phyloP scores from a whole-genome alignment of 2,113 vertebrate species.

The Pseudorectes ferrugineus region DNA sequence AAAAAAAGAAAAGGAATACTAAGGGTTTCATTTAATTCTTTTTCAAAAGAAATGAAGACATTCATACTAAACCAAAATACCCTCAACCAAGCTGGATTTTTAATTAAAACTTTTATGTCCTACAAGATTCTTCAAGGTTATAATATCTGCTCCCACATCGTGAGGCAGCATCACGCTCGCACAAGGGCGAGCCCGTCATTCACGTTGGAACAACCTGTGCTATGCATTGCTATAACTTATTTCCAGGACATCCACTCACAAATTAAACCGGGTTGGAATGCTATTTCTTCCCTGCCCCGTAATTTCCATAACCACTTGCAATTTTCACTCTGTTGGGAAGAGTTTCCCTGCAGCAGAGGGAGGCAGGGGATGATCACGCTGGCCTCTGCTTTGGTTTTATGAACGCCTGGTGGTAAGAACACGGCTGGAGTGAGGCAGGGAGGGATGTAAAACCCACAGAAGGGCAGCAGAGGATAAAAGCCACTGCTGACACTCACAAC shows the following conservation, averaged over 20 bases:
- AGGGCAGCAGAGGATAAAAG: neutral
- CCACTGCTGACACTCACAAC: neutral
- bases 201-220: neutral
- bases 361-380: fast-evolving
- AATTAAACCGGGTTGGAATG: conserved; percentile 11
- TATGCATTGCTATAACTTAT: neutral
- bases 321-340: neutral
- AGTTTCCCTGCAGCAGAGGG: neutral
- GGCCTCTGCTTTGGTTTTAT: neutral
- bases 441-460: neutral
- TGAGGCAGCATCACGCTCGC: neutral
- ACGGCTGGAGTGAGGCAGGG: fast-evolving
- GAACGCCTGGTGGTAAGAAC: fast-evolving
- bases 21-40: conserved; percentile 39
- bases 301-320: neutral
- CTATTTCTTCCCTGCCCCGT: neutral
- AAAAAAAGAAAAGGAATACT: neutral
- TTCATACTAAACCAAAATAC: conserved; percentile 19
- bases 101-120: conserved; percentile 36
- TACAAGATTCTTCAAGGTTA: conserved; percentile 48
- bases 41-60: conserved; percentile 42
- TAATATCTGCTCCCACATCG: neutral
- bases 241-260: neutral
- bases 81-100: neutral
- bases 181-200: neutral